Conservation (phyloP, 1,140 invertebrate genomes). For the Drosophila erecta region DNA sequence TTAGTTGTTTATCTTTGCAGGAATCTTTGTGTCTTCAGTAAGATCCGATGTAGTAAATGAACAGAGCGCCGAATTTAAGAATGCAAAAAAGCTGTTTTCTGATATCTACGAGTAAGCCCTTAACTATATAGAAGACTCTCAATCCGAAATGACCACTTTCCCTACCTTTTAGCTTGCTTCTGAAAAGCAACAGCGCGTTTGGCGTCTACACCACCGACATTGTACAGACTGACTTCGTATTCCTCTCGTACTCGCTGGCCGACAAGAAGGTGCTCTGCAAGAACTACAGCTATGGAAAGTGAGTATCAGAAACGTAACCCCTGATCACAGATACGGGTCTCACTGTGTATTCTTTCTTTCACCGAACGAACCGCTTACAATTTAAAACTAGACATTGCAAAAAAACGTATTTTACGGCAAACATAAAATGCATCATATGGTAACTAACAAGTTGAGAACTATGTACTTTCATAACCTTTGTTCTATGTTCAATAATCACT, state of each 20-base stretch:
- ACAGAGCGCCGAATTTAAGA: slow-evolving; percentile 62
- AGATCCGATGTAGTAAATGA: slow-evolving; percentile 57
- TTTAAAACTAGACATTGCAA: slow-evolving; percentile 78
- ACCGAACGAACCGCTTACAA: slow-evolving; percentile 54
- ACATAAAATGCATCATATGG: slow-evolving; percentile 84
- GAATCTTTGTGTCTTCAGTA: slow-evolving; percentile 68
- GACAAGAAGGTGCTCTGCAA: slow-evolving; percentile 71
- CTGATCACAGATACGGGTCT: slow-evolving; percentile 19
- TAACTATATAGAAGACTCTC: background rate
- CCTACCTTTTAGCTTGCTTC: slow-evolving; percentile 36
- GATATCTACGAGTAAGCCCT: slow-evolving; percentile 72
- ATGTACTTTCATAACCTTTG: slow-evolving; percentile 39
- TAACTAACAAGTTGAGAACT: slow-evolving; percentile 72
- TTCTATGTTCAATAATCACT: slow-evolving; percentile 54
- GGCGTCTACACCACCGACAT: slow-evolving; percentile 71
- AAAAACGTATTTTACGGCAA: slow-evolving; percentile 84
- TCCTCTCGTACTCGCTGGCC: slow-evolving; percentile 68
- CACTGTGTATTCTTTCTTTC: slow-evolving; percentile 69
- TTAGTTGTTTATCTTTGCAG: slow-evolving; percentile 26
- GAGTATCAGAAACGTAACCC: slow-evolving; percentile 31
- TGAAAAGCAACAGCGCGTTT: slow-evolving; percentile 66
- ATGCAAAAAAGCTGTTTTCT: slow-evolving; percentile 74
- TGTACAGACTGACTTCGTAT: slow-evolving; percentile 70
- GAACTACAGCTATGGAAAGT: slow-evolving; percentile 71
- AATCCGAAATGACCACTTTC: background rate